Base-by-base conservation (phyloP, 2,888 invertebrate genomes). In the Euclidia mi region DNA sequence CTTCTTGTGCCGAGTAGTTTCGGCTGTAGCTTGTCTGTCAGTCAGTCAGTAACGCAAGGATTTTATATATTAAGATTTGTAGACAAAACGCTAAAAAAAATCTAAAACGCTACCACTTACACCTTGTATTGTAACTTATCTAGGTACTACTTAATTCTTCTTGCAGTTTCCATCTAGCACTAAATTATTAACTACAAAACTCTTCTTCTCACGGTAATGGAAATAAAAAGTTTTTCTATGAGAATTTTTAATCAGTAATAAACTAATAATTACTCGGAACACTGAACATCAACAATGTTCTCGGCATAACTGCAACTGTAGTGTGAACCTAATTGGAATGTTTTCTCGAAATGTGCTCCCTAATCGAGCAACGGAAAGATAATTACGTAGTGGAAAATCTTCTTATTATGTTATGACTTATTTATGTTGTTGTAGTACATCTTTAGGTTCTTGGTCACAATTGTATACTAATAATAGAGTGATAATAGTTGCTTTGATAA, bases 101-200 rank as follows among this genome's bases (percentile, higher is more conserved):
- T n/a, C n/a, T 32, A 14, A 34, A 34, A n/a, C 37, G 37, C 17
- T 37, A 0, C 3, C 15, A 15, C 18, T 37, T 17, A 10, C n/a
- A 1, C 3, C 37, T 37, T 37, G 18, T 1, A 37, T n/a, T 15
- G n/a, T n/a, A 17, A 17, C 9, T 1, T 7, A n/a, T 15, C 7
- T n/a, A n/a, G n/a, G n/a, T n/a, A 12, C 15, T 37, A 17, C 10
- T 18, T n/a, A 15, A 17, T 17, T 17, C 17, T n/a, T 17, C 37
- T 15, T 18, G 17, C 18, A 37, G 34, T 17, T 2, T 7, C 15
- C 35, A 18, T 37, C n/a, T 18, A 17, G n/a, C 10, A 17, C 17
- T 37, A n/a, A 37, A 37, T 37, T 10, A 37, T 37, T 17, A 37
- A 37, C 10, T 37, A 15, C 14, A 18, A 10, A 9, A 37, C 18